phyloP scores from a whole-genome alignment of 2,113 vertebrate genomes.

The Varanus komodoensis region DNA sequence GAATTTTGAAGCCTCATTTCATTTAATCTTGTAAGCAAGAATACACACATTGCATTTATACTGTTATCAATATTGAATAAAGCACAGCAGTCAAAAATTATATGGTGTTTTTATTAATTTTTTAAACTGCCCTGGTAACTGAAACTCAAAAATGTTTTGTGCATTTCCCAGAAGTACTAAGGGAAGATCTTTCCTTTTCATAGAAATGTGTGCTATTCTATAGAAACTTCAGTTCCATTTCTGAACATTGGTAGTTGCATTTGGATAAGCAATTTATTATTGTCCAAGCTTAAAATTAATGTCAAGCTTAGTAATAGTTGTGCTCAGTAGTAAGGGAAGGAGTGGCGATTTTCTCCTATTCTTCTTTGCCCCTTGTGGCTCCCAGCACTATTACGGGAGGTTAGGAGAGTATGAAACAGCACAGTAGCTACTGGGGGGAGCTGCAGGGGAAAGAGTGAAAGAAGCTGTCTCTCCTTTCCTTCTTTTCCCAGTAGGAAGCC shows the following conservation, averaged over 20 bases:
- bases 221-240: not conserved
- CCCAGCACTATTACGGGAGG: not conserved
- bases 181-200: not conserved
- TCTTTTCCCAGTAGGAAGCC: not conserved
- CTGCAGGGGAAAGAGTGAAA: not conserved
- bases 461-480: not conserved
- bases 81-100: not conserved
- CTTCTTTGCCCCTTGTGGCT: not conserved
- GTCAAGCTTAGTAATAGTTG: not conserved
- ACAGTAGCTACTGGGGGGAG: not conserved
- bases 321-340: not conserved
- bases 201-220: too few relatives aligned
- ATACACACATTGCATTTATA: not conserved
- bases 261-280: not conserved
- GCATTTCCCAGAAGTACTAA: not conserved
- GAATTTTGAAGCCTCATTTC: not conserved
- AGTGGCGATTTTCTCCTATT: not conserved
- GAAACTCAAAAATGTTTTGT: too few relatives aligned
- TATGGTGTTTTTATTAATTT: not conserved
- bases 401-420: not conserved
- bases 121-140: not conserved
- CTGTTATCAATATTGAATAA: not conserved
- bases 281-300: not conserved
- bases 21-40: not conserved
- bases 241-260: not conserved